These are phyloP conservation scores for Drosophila jambulina DNA, from an alignment of 1,140 invertebrate species.

Conservation along the genomic window DNA sequence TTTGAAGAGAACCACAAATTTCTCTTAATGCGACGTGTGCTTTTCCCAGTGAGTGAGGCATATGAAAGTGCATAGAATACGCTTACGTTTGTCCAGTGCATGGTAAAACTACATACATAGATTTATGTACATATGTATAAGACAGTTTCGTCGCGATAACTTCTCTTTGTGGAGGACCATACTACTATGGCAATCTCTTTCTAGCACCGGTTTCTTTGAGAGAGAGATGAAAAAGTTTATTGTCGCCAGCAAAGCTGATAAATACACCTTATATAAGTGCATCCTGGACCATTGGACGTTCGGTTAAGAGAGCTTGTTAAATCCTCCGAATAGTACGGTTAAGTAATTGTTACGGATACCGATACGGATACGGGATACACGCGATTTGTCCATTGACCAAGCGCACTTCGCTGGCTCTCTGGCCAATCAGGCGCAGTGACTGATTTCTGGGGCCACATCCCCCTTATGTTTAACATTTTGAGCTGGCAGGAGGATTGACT, in stretches of 20 bases:
- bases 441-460: conserved; percentile 36
- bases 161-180: neutral
- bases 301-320: conserved; percentile 4
- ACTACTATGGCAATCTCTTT: neutral
- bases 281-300: neutral
- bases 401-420: conserved; percentile 8
- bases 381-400: conserved; percentile 57
- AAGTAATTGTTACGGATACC: conserved; percentile 16
- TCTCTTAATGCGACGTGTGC: conserved; percentile 13
- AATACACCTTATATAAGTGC: neutral
- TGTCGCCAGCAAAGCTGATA: neutral
- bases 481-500: conserved; percentile 15
- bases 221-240: neutral
- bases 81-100: conserved; percentile 5
- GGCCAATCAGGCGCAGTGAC: conserved; percentile 59
- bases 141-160: neutral
- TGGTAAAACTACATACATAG: neutral
- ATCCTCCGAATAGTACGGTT: conserved; percentile 2
- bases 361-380: conserved; percentile 28
- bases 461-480: conserved; percentile 7
- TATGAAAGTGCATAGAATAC: conserved; percentile 16
- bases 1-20: neutral
- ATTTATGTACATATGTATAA: too few species aligned
- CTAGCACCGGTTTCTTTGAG: neutral
- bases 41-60: neutral